Conservation (phyloP, 2,797 vertebrate species). For the Heterohyrax brucei region DNA sequence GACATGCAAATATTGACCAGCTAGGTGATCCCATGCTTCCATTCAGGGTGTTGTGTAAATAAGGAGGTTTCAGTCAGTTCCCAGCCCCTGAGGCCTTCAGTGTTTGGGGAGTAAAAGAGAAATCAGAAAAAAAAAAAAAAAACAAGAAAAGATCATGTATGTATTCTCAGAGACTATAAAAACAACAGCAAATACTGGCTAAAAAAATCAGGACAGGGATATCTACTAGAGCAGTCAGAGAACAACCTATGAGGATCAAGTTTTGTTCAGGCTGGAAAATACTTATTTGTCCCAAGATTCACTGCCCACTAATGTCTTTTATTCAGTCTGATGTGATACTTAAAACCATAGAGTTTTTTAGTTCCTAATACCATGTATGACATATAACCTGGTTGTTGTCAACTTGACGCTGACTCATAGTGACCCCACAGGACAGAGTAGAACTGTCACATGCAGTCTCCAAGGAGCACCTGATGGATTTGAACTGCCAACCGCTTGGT, state of each 20-base stretch:
- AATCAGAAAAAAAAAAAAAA: background rate
- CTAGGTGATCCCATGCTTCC: background rate
- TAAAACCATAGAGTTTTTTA: conserved; percentile 1
- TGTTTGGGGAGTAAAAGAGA: background rate
- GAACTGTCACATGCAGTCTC: too few relatives aligned
- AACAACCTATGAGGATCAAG: conserved; percentile 8
- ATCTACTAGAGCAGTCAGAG: background rate
- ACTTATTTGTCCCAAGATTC: background rate
- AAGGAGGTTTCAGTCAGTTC: background rate
- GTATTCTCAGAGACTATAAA: background rate
- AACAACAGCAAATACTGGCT: background rate
- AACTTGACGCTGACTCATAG: too few relatives aligned
- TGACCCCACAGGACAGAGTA: too few relatives aligned
- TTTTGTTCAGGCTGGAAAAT: background rate
- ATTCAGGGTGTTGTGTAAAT: background rate
- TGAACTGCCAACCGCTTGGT: too few relatives aligned
- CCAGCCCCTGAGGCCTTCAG: background rate
- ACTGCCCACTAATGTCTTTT: background rate
- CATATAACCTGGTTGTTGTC: background rate
- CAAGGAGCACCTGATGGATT: too few relatives aligned
- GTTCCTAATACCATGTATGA: background rate
- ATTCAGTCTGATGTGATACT: background rate
- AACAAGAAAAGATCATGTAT: background rate
- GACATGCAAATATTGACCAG: background rate
- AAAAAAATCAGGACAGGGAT: background rate